These are phyloP conservation scores for Hemiprocne comata DNA, from an alignment of 2,113 vertebrate species.

Conservation along the genomic window DNA sequence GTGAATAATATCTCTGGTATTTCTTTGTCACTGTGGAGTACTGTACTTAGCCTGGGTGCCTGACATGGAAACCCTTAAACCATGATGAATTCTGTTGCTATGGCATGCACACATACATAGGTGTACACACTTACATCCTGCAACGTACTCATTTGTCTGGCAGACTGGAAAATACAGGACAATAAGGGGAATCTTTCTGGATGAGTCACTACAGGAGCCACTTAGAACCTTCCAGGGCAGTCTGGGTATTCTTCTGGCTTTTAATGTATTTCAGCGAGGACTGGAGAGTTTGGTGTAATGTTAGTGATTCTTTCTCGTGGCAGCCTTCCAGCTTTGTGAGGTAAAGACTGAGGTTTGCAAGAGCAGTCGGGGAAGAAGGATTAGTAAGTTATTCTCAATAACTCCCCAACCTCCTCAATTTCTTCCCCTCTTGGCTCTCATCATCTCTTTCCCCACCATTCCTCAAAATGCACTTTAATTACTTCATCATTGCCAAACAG, in stretches of 20 bases:
- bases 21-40: not conserved
- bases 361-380: not conserved
- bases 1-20: not conserved
- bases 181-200: slow-evolving; percentile 30
- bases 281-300: not conserved
- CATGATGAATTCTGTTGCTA: not conserved
- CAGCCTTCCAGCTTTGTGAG: slow-evolving; percentile 41
- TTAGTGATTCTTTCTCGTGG: slow-evolving; percentile 24
- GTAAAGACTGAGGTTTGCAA: not conserved
- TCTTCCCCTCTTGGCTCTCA: slow-evolving; percentile 21
- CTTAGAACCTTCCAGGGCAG: not conserved
- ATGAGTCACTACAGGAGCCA: slow-evolving; percentile 55
- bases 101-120: not conserved
- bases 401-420: slow-evolving; percentile 15
- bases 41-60: not conserved
- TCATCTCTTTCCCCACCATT: not conserved
- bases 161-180: slow-evolving; percentile 48
- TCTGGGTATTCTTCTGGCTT: slow-evolving; percentile 13
- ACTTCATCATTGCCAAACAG: slow-evolving; percentile 40
- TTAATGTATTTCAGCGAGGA: not conserved
- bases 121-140: not conserved
- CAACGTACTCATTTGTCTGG: not conserved
- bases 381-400: slow-evolving; percentile 11
- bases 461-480: slow-evolving; percentile 45
- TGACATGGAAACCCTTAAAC: not conserved